Evolutionary conservation across 2,888 invertebrate genomes (phyloP), one percentile per base, ranked within the genome.

Genomic region (Stenoptilia bipunctidactyla): DNA sequence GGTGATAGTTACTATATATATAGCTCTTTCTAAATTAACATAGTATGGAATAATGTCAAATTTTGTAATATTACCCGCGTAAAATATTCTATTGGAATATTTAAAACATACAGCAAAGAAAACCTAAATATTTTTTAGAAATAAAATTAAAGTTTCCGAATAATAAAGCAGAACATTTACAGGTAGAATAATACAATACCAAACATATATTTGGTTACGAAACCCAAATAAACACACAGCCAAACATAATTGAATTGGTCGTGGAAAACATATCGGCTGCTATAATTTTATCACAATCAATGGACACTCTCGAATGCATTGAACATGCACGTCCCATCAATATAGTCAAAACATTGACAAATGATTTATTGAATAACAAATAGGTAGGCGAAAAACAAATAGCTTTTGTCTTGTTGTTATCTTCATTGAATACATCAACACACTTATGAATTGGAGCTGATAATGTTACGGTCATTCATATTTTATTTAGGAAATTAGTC

Each of bases 381-480:
- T 61, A 53, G 53, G 53, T 52, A 59, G 52, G 61, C 55, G 58
- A 60, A 58, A 59, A 67, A 76, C 73, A 74, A 70, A 77, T 75
- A 61, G 61, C 56, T 50, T 45, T 53, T 57, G 70, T 69, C 66
- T 48, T 55, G 55, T 56, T 53, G 55, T 64, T 70, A 70, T 77
- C 72, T 54, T 42, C 46, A 52, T 49, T 44, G 46, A 50, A 70
- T 75, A 58, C 51, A 66, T 74, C 68, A 68, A 60, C 55, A 53
- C 51, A 52, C 45, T 46, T 45, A 40, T 44, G 41, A 44, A 46
- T 52, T 44, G 48, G 39, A n/a, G 30, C 4, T 10, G 30, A 30
- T 30, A 30, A 30, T 9, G 3, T 8, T 30, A 3, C 12, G 30
- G 9, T 12, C 10, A 30, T 30, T 30, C 30, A 30, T 8, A 30